Evolutionary conservation across 1,140 invertebrate species (phyloP).

Genomic region (Melipona quadrifasciata): DNA sequence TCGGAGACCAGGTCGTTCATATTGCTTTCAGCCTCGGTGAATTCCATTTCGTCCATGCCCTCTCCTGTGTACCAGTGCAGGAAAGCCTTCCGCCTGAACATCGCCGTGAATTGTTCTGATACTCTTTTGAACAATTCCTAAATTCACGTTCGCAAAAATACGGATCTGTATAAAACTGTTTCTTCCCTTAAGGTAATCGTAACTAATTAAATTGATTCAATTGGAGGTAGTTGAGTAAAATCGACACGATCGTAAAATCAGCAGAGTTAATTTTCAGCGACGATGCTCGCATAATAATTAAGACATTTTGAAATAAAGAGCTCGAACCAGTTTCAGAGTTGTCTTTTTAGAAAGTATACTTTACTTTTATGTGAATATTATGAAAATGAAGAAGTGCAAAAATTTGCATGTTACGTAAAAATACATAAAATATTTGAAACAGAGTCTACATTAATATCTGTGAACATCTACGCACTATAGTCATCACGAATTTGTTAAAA

Average conservation of each 20-base stretch:
- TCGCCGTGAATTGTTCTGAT: conserved; percentile 92
- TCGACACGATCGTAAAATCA: no score
- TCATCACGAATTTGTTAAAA: no score
- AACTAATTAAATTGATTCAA: not conserved
- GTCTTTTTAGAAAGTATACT: no score
- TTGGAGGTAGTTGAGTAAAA: not conserved
- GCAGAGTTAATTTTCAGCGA: no score
- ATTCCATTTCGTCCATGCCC: conserved; percentile 92
- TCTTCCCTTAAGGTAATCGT: not conserved
- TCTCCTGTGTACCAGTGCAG: conserved; percentile 96
- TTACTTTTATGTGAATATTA: no score
- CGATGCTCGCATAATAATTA: not conserved
- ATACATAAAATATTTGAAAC: no score
- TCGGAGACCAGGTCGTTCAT: conserved; percentile 95
- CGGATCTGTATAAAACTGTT: not conserved
- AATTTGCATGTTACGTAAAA: no score
- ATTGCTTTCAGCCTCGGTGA: conserved; percentile 89
- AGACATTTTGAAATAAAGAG: not conserved
- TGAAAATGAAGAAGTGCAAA: no score
- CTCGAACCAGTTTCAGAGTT: not conserved
- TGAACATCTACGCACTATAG: no score
- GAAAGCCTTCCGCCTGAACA: conserved; percentile 95
- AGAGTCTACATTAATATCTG: no score
- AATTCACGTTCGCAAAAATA: not conserved
- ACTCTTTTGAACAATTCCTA: conserved; percentile 91